Conservation (phyloP, 2,113 vertebrate genomes). For the Turdus rufiventris region DNA sequence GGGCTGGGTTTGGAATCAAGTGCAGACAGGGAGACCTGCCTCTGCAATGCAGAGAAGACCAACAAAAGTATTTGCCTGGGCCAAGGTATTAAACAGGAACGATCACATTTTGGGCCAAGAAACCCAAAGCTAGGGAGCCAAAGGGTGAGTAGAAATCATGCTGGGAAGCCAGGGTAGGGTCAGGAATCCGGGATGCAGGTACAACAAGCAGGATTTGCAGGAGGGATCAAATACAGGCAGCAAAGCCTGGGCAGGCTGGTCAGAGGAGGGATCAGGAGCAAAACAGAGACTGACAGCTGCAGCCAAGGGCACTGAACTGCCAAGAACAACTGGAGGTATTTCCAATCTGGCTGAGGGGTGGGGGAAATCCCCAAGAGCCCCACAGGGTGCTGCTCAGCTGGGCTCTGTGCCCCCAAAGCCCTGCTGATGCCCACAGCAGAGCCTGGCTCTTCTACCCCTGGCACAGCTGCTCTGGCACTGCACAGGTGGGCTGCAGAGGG, state of each 20-base stretch:
- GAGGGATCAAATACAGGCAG: background rate
- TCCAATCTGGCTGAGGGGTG: background rate
- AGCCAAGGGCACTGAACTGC: background rate
- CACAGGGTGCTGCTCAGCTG: background rate
- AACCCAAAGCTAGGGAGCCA: background rate
- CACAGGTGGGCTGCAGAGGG: background rate
- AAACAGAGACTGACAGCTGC: background rate
- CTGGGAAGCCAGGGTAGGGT: background rate
- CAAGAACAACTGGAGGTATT: slow-evolving; percentile 4
- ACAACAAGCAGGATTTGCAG: background rate
- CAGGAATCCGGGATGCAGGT: background rate
- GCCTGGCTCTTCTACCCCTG: background rate
- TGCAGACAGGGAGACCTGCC: accelerated
- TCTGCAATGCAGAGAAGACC: background rate
- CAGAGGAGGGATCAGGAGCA: background rate
- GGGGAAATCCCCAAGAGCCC: background rate
- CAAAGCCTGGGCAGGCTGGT: accelerated
- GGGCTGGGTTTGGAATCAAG: background rate
- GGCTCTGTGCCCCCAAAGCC: background rate
- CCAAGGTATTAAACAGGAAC: background rate
- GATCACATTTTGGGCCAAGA: background rate
- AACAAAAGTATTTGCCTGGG: background rate
- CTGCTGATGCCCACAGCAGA: background rate
- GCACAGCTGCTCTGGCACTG: background rate
- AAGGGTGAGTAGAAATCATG: background rate